These are phyloP conservation scores for Corbicula japonica DNA, from an alignment of 2,888 invertebrate species.

Conservation along the genomic window DNA sequence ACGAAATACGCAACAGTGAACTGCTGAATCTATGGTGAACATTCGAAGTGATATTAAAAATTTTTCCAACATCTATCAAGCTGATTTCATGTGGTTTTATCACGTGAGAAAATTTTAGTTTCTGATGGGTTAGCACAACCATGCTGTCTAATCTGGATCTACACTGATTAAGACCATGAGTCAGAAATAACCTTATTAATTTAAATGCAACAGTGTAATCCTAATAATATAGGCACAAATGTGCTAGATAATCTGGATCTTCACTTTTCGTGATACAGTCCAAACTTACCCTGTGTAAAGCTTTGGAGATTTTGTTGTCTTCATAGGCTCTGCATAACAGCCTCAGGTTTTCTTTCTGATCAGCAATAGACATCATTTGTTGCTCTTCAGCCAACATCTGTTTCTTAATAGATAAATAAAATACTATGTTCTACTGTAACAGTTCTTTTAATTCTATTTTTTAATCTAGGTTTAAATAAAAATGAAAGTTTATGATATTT, in stretches of 20 bases:
- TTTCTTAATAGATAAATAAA: constrained; percentile 48
- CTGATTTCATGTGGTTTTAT: too few relatives aligned
- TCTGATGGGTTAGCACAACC: not conserved
- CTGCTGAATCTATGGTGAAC: too few relatives aligned
- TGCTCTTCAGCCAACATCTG: constrained; percentile 53
- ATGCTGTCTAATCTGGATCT: not conserved
- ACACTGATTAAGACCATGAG: not conserved
- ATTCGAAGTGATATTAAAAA: too few relatives aligned
- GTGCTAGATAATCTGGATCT: not conserved
- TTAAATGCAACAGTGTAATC: not conserved
- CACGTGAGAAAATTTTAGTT: not conserved
- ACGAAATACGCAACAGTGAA: too few relatives aligned
- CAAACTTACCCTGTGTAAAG: constrained; percentile 62
- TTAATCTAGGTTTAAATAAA: too few relatives aligned
- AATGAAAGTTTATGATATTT: too few relatives aligned
- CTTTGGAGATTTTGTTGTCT: constrained; percentile 69
- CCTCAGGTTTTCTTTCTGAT: constrained; percentile 65
- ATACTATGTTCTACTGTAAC: not conserved
- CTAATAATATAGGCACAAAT: not conserved
- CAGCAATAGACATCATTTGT: constrained; percentile 58
- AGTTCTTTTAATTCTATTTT: too few relatives aligned
- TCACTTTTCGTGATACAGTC: not conserved
- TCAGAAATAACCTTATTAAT: not conserved
- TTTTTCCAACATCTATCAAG: too few relatives aligned
- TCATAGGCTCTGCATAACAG: constrained; percentile 66